phyloP scores from a whole-genome alignment of 2,888 invertebrate species.

The Synergus japonicus region DNA sequence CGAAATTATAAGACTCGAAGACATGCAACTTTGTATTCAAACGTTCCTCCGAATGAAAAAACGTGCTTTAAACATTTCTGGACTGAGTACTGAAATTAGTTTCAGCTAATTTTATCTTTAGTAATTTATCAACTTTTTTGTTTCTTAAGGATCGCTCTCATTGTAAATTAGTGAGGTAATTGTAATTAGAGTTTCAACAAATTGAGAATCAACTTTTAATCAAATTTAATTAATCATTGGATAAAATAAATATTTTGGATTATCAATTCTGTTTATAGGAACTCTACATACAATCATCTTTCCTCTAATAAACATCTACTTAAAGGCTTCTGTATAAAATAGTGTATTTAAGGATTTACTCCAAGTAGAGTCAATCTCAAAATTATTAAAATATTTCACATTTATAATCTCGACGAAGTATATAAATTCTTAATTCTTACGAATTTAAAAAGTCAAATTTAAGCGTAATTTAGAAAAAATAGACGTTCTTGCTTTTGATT shows the following conservation, averaged over 20 bases:
- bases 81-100: background rate
- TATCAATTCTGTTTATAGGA: background rate
- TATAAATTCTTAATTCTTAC: too few relatives aligned
- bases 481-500: too few relatives aligned
- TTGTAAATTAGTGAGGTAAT: background rate
- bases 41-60: background rate
- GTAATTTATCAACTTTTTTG: background rate
- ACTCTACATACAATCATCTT: background rate
- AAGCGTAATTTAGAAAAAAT: too few relatives aligned
- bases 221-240: background rate
- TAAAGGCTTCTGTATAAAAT: slow-evolving; percentile 18
- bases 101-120: slow-evolving; percentile 5
- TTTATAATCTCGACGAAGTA: too few relatives aligned
- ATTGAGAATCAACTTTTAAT: background rate
- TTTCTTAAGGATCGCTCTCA: background rate
- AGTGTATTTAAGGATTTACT: background rate
- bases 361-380: too few relatives aligned
- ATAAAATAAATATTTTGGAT: background rate
- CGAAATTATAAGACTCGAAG: slow-evolving; percentile 1
- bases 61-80: background rate
- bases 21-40: background rate
- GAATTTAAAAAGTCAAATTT: too few relatives aligned
- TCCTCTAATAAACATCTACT: background rate
- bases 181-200: background rate
- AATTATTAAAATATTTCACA: too few relatives aligned